A percentile compares a stretch with the other conserved stretches of the same genome.
These are phyloP conservation scores for Leptinotarsa rubiginosa DNA, from an alignment of 2,888 invertebrate genomes.

Conservation along the genomic window DNA sequence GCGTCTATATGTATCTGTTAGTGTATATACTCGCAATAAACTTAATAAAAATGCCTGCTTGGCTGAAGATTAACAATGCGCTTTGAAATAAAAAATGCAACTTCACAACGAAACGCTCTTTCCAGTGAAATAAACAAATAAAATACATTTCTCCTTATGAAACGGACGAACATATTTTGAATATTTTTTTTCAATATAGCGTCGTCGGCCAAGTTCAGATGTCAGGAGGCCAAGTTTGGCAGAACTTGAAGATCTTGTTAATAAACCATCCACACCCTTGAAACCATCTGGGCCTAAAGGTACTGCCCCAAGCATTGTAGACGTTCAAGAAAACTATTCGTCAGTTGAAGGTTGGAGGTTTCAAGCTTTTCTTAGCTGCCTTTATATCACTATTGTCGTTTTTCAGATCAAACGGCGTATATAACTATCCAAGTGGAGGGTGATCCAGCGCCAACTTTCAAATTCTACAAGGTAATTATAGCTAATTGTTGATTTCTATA, in stretches of 20 bases:
- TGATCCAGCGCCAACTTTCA: constrained; percentile 93
- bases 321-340: constrained; percentile 94
- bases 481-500: background rate
- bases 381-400: background rate
- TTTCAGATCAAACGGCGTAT: constrained; percentile 89
- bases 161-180: constrained; percentile 19
- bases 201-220: constrained; percentile 90
- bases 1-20: constrained; percentile 42
- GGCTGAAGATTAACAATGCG: constrained; percentile 38
- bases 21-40: constrained; percentile 52
- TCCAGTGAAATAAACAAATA: constrained; percentile 14
- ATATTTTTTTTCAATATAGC: constrained; percentile 64
- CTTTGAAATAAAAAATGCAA: constrained; percentile 30
- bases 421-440: constrained; percentile 94
- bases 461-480: constrained; percentile 82
- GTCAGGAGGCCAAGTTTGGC: constrained; percentile 90
- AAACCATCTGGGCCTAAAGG: constrained; percentile 83
- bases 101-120: constrained; percentile 8
- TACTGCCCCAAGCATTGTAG: constrained; percentile 86
- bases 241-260: constrained; percentile 90
- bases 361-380: background rate
- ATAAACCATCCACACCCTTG: constrained; percentile 91
- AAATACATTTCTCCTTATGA: constrained; percentile 33
- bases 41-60: constrained; percentile 40
- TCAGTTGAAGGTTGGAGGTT: constrained; percentile 88